Conservation (phyloP, 2,113 vertebrate species). For the Galbula dea region DNA sequence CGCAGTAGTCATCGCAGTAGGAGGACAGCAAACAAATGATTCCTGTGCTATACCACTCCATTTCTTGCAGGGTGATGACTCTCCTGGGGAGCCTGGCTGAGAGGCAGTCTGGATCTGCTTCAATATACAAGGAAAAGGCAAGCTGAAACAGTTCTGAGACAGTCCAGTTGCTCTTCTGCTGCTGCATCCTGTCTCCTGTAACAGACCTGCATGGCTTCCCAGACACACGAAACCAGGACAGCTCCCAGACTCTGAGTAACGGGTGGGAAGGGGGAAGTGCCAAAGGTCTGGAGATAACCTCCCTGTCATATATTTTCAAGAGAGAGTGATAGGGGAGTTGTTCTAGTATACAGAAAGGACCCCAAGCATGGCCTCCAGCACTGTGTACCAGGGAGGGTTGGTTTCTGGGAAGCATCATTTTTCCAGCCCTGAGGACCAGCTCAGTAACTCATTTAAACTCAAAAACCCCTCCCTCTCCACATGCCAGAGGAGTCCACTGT, state of each 20-base stretch:
- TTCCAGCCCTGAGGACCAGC: neutral
- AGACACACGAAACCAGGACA: neutral
- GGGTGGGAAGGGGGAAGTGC: neutral
- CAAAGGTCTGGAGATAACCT: neutral
- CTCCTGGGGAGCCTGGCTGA: neutral
- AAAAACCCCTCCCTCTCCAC: neutral
- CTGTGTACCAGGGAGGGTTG: neutral
- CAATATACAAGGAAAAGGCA: neutral
- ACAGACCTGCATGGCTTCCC: neutral
- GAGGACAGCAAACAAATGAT: neutral
- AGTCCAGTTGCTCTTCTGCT: neutral
- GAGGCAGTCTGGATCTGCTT: neutral
- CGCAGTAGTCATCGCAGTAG: neutral
- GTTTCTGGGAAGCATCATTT: neutral
- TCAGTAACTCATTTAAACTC: neutral
- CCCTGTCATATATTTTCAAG: neutral
- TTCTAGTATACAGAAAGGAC: neutral
- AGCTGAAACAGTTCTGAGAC: rapidly evolving
- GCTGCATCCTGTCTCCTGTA: neutral
- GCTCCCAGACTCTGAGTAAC: neutral
- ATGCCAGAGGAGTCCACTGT: neutral
- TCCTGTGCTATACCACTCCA: neutral
- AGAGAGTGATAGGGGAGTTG: neutral
- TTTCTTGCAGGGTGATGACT: neutral
- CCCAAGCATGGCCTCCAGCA: neutral